Base-by-base conservation (phyloP, 1,140 invertebrate species). In the Zaprionus tsacasi region DNA sequence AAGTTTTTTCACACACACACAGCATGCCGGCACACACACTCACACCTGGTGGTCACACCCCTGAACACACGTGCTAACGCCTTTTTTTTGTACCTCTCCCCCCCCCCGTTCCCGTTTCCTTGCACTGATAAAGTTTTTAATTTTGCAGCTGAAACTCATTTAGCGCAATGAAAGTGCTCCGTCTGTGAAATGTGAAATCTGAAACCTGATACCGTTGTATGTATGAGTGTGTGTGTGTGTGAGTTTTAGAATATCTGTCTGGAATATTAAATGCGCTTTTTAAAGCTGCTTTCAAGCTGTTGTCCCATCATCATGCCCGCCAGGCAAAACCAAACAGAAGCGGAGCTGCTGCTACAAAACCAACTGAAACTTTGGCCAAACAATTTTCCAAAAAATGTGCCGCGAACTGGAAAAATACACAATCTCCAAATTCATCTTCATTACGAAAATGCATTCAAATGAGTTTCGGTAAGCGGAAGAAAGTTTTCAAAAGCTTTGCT, bases 81-180 rank as follows among this genome's bases (percentile, higher is more conserved):
- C 11, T 63, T 50, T n/a, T n/a, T 45, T 15, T 21, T 21, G 1
- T 8, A n/a, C n/a, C n/a, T n/a, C n/a, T 7, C 27, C 25, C 40
- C 8, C 48, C 36, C 7, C 35, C 8, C 2, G 21, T 30, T 35
- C 3, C 52, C 13, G 40, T 59, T 61, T 21, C 45, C 55, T 58
- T 61, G 55, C 55, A 65, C 77, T 87, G 83, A 88, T 88, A 88
- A 88, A 88, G 80, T 88, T 88, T 88, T 89, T 88, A 88, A 88
- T 88, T 88, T 89, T 89, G 80, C 83, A 64, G 83, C 83, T 89
- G 78, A 88, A 88, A 88, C 83, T 88, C 83, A 88, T 88, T 88
- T 88, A 83, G 80, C 74, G 85, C 80, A 89, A 81, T 76, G 85
- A 81, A 89, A 88, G 85, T 83, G 85, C 78, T 68, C 11, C 72